Conservation (phyloP, 1,140 invertebrate genomes). For the Zophobas morio region DNA sequence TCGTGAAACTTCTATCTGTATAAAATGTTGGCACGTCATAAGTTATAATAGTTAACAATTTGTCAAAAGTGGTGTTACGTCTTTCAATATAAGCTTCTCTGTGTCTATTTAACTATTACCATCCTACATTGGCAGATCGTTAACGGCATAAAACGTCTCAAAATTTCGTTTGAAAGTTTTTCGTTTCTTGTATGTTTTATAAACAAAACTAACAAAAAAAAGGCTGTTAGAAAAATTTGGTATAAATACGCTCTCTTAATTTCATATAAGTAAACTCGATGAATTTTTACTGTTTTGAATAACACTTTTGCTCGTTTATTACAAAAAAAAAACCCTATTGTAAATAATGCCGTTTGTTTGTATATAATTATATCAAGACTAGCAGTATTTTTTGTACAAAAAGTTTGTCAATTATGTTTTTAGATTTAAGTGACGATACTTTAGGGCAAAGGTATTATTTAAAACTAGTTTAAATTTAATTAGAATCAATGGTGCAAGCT, state of each 20-base stretch:
- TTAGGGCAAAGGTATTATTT: slow-evolving; percentile 55
- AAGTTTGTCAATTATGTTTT: slow-evolving; percentile 57
- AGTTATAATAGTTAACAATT: slow-evolving; percentile 47
- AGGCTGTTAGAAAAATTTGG: slow-evolving; percentile 55
- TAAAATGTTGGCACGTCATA: slow-evolving; percentile 50
- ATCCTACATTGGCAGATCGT: slow-evolving; percentile 46
- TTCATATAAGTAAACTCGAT: slow-evolving; percentile 41
- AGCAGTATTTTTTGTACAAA: slow-evolving; percentile 60
- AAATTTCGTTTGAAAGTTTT: slow-evolving; percentile 38
- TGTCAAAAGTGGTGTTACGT: slow-evolving; percentile 46
- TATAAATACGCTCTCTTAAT: slow-evolving; percentile 52
- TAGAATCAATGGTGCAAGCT: slow-evolving; percentile 64
- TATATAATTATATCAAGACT: slow-evolving; percentile 54
- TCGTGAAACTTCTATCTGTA: slow-evolving; percentile 50
- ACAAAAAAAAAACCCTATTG: slow-evolving; percentile 50
- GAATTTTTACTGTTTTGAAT: slow-evolving; percentile 46
- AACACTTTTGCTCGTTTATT: slow-evolving; percentile 47
- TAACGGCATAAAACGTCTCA: slow-evolving; percentile 28
- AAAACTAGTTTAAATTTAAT: slow-evolving; percentile 46
- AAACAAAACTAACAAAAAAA: slow-evolving; percentile 56
- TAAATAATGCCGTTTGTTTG: slow-evolving; percentile 55
- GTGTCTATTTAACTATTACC: slow-evolving; percentile 45
- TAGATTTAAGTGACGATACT: slow-evolving; percentile 53
- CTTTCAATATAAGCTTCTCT: slow-evolving; percentile 49
- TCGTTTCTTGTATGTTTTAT: slow-evolving; percentile 59